A percentile compares a stretch with the other conserved stretches of the same genome.
Evolutionary conservation across 1,140 invertebrate species (phyloP).

Genomic region (Dendrolimus punctatus): DNA sequence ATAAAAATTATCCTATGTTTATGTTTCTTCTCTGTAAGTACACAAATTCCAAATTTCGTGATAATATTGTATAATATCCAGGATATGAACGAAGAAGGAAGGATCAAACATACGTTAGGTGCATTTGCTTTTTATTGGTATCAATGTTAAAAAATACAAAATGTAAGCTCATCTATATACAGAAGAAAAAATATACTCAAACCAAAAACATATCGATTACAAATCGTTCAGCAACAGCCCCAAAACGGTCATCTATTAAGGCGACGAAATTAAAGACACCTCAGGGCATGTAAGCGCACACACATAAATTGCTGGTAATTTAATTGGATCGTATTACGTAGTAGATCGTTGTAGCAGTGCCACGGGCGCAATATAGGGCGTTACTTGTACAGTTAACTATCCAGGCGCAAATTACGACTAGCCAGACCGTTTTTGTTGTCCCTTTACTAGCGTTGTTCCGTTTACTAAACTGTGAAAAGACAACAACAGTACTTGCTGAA

Average conservation of each 20-base stretch:
- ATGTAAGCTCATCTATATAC: too few relatives aligned
- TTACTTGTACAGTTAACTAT: constrained; percentile 35
- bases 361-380: constrained; percentile 40
- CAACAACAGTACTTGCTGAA: too few relatives aligned
- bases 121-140: too few relatives aligned
- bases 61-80: too few relatives aligned
- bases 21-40: too few relatives aligned
- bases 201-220: constrained; percentile 19
- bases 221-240: constrained; percentile 7
- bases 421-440: constrained; percentile 23
- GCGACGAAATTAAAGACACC: constrained; percentile 31
- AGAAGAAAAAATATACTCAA: too few relatives aligned
- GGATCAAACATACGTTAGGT: too few relatives aligned
- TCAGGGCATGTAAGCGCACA: constrained; percentile 18
- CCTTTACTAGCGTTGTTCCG: constrained; percentile 8
- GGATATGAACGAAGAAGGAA: too few relatives aligned
- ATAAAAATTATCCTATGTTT: too few relatives aligned
- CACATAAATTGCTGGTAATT: constrained; percentile 50
- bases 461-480: too few relatives aligned
- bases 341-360: constrained; percentile 35
- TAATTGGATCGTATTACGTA: constrained; percentile 52
- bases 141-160: too few relatives aligned
- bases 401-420: constrained; percentile 20
- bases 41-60: too few relatives aligned
- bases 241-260: constrained; percentile 22